Base-by-base conservation (phyloP, 2,113 vertebrate species). In the Pantherophis guttatus region DNA sequence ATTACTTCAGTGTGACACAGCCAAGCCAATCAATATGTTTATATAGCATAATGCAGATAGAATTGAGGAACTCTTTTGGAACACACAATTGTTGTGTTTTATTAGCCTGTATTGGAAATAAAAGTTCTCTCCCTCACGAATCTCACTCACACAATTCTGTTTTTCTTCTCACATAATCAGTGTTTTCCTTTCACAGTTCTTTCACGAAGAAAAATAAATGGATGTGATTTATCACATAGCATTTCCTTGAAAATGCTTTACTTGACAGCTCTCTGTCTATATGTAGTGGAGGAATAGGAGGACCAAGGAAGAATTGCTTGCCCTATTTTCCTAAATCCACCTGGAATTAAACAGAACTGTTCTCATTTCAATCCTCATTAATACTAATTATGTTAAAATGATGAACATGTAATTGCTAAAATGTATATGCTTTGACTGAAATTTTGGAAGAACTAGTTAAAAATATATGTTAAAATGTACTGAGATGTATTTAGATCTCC, bases 11-110 rank as follows among this genome's bases (percentile, higher is more conserved):
- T 19, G 65, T 86, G 90, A 87, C 93, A 89, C 48, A 89, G 24
- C 4, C 87, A 89, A 89, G 48, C 52, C 55, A 62, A 65, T 94
- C 55, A 89, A 94, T 91, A 89, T 33, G 70, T 94, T 92, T 89
- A 91, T 91, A 11, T 52, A 26, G 13, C 86, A 21, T 87, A 58
- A 44, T 62, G 91, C 87, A 39, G 59, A 92, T 6, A 0, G 3
- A 62, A 92, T 39, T 90, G 3, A 87, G 58, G 88, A 92, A 86
- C 21, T 86, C 39, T 55, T 55, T 1, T 57, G 58, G 75, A 90
- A 53, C 55, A 44, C 65, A n/a, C 75, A 81, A 21, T 81, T 81
- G 0, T 44, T 81, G 75, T 81, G n/a, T 3, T 81, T 81, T 81
- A 81, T 81, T 81, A 44, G 75, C 44, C 17, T 44, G 3, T 81